Conservation (phyloP, 30 jellyfish, hydroid and myxozoan genomes). For the Sanderia malayensis region DNA sequence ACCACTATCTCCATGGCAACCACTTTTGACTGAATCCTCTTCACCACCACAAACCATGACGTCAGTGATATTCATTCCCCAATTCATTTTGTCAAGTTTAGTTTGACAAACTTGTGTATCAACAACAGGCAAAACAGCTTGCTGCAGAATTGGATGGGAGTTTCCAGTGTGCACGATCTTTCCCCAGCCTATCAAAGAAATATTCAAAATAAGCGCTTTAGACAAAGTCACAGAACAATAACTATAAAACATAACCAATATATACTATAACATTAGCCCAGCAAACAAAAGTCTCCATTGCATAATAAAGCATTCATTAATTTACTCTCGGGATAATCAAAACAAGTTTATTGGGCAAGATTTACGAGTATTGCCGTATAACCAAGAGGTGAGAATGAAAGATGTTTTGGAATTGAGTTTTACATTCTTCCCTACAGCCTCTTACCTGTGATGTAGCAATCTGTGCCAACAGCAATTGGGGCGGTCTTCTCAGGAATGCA, state of each 20-base stretch:
- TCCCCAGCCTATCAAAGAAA: slow-evolving; percentile 26
- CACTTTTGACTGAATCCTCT: slow-evolving; percentile 1
- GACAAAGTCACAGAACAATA: too few species aligned
- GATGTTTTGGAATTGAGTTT: too few species aligned
- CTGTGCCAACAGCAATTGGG: slow-evolving; percentile 28
- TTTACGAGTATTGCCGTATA: too few species aligned
- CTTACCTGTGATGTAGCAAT: slow-evolving; percentile 70
- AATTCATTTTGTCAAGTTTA: slow-evolving; percentile 1
- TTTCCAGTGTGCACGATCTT: slow-evolving; percentile 10
- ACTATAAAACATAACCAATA: too few species aligned
- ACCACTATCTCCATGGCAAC: slow-evolving; percentile 50
- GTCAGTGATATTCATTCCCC: not conserved
- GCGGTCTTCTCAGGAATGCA: slow-evolving; percentile 52
- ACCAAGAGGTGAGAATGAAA: too few species aligned
- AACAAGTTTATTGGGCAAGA: too few species aligned
- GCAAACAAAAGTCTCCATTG: too few species aligned
- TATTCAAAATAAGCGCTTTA: too few species aligned
- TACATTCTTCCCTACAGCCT: too few species aligned
- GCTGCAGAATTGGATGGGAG: slow-evolving; percentile 23
- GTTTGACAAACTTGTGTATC: not conserved
- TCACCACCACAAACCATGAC: slow-evolving; percentile 31
- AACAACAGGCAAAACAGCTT: not conserved
- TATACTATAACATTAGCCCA: too few species aligned
- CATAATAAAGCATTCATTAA: too few species aligned
- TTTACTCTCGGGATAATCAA: too few species aligned